phyloP scores from a whole-genome alignment of 2,113 vertebrate species.

The Ophthalmotilapia sp. region DNA sequence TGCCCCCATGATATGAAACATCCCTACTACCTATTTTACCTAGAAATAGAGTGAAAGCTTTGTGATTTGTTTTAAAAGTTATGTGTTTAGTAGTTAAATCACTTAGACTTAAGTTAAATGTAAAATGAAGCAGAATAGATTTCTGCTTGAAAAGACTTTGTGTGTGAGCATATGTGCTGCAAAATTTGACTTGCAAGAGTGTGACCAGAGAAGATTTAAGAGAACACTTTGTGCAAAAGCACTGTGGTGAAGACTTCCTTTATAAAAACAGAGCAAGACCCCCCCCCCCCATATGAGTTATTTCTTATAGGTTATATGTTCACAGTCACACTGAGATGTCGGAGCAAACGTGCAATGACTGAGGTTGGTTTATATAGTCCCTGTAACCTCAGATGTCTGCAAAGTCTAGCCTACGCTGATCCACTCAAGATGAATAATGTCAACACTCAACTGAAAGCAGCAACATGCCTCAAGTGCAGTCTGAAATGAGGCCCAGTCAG shows the following conservation, averaged over 20 bases:
- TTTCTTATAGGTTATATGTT: background rate
- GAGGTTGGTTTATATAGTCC: background rate
- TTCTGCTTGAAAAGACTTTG: background rate
- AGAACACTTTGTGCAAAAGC: background rate
- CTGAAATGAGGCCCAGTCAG: background rate
- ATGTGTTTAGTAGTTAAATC: background rate
- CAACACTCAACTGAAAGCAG: background rate
- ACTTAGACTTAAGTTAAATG: background rate
- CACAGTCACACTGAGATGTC: background rate
- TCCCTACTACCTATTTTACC: background rate
- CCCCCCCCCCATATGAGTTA: rapidly evolving
- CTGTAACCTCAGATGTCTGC: background rate
- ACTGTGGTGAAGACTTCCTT: constrained; percentile 17
- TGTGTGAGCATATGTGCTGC: background rate
- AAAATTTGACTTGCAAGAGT: background rate
- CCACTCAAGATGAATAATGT: background rate
- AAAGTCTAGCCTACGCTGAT: background rate
- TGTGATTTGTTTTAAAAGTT: background rate
- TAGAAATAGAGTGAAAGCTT: background rate
- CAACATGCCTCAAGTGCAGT: background rate
- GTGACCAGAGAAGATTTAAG: background rate
- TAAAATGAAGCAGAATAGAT: background rate
- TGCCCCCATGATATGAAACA: background rate
- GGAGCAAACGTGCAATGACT: background rate
- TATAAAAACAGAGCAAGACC: background rate